phyloP scores from a whole-genome alignment of 2,888 invertebrate genomes.

The Drosophila anomelani region DNA sequence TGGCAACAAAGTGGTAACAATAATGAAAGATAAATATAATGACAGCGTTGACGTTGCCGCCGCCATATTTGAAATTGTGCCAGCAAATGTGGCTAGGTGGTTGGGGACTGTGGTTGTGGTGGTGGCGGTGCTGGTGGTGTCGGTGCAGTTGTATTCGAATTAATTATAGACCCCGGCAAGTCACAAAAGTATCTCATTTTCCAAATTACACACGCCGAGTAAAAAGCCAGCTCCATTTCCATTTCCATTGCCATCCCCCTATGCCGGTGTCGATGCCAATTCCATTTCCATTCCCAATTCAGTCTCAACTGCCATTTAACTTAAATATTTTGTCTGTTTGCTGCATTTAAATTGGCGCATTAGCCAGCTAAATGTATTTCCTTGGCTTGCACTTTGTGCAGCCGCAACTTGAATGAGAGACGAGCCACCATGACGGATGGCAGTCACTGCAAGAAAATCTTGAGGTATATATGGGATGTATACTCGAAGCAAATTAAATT shows the following conservation, averaged over 20 bases:
- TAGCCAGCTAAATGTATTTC: conserved; percentile 73
- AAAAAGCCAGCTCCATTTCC: conserved; percentile 33
- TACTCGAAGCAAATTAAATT: neutral
- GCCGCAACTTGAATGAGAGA: conserved; percentile 60
- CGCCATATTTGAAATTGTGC: conserved; percentile 72
- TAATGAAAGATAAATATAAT: conserved; percentile 66
- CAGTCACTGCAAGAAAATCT: conserved; percentile 45
- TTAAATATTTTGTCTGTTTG: conserved; percentile 73
- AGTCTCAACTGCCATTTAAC: conserved; percentile 69
- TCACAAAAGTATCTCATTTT: conserved; percentile 78
- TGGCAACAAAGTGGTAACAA: conserved; percentile 53
- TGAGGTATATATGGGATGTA: neutral
- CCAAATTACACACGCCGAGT: conserved; percentile 63
- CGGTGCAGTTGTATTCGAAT: conserved; percentile 55
- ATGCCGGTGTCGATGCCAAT: conserved; percentile 22
- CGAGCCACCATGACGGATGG: conserved; percentile 62
- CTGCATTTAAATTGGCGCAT: conserved; percentile 76
- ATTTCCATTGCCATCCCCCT: conserved; percentile 36
- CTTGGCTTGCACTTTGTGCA: conserved; percentile 49
- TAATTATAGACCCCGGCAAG: conserved; percentile 69
- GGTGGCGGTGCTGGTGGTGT: conserved; percentile 33
- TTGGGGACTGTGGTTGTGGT: conserved; percentile 3
- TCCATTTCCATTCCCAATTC: conserved; percentile 56
- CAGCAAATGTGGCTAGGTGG: conserved; percentile 46
- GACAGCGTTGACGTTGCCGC: conserved; percentile 60